Evolutionary conservation across 2,888 invertebrate species (phyloP), one percentile per base, ranked within the genome.

Genomic region (Antitype chi): DNA sequence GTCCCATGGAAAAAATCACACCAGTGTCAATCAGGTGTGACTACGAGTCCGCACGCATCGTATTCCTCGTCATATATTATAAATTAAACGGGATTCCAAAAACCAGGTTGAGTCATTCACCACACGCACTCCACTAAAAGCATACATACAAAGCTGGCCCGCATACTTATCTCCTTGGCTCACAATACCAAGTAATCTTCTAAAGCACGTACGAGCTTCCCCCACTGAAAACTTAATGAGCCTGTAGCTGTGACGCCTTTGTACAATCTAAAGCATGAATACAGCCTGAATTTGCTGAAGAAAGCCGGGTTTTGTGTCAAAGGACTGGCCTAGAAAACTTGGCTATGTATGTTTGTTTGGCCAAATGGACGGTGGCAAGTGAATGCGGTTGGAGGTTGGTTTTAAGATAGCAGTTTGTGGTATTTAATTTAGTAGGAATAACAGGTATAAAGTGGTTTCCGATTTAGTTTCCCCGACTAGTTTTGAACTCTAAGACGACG

Each of bases 161-260:
- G 20, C 17, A 59, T 25, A 75, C 64, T 32, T 47, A 55, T 28
- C 25, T 47, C 20, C 8, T 80, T 60, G 17, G 25, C 68, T 69
- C 28, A 28, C 63, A 57, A 72, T 68, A 70, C 63, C 63, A 71
- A 78, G 67, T 84, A 78, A 80, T 67, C 70, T 74, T 23, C n/a
- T n/a, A 13, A 67, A 66, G 63, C 77, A 81, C 81, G 74, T 74
- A 78, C 76, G 25, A 66, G 57, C 52, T 57, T 53, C 53, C 57
- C 67, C 47, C 73, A 59, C 78, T 88, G 88, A 83, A 88, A 89
- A 76, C 72, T 64, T 83, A 86, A 89, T 89, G 89, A 89, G 78
- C 64, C 49, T 69, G 70, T 63, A 57, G 71, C 67, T 49, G 64
- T 32, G 43, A 47, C 23, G 76, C 73, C 74, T 82, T 79, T 80